These are phyloP conservation scores for Nymphalis urticae DNA, from an alignment of 2,888 invertebrate genomes.

Conservation along the genomic window DNA sequence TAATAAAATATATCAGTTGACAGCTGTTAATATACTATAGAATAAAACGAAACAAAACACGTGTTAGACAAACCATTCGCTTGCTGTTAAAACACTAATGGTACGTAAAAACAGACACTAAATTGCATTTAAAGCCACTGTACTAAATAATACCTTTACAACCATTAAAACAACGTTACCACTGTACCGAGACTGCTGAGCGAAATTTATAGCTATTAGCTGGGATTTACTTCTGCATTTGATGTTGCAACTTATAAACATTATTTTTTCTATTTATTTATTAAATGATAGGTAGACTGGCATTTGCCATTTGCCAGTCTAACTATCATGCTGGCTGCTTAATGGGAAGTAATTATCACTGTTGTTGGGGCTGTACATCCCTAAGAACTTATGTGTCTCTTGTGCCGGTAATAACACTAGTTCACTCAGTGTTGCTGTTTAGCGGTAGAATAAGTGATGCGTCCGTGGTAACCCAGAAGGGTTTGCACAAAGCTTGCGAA, in stretches of 20 bases:
- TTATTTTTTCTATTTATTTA: not conserved
- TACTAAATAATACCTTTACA: constrained; percentile 62
- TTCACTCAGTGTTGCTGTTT: too few species aligned
- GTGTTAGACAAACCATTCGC: constrained; percentile 9
- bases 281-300: too few species aligned
- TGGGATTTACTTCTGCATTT: constrained; percentile 13
- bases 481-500: too few species aligned
- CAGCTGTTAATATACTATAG: not conserved
- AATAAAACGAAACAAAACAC: not conserved
- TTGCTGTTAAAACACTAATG: constrained; percentile 16
- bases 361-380: too few species aligned
- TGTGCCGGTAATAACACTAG: too few species aligned
- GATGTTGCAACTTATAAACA: constrained; percentile 10
- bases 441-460: too few species aligned
- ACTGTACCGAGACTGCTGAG: constrained; percentile 41
- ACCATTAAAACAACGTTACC: constrained; percentile 57
- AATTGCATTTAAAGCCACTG: constrained; percentile 40
- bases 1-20: not conserved
- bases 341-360: too few species aligned
- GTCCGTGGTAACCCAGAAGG: too few species aligned
- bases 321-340: too few species aligned
- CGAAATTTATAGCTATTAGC: constrained; percentile 47
- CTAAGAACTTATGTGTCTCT: too few species aligned
- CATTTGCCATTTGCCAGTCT: too few species aligned
- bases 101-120: constrained; percentile 27